Conservation (phyloP, 2,113 vertebrate species). For the Trogon surrucura region DNA sequence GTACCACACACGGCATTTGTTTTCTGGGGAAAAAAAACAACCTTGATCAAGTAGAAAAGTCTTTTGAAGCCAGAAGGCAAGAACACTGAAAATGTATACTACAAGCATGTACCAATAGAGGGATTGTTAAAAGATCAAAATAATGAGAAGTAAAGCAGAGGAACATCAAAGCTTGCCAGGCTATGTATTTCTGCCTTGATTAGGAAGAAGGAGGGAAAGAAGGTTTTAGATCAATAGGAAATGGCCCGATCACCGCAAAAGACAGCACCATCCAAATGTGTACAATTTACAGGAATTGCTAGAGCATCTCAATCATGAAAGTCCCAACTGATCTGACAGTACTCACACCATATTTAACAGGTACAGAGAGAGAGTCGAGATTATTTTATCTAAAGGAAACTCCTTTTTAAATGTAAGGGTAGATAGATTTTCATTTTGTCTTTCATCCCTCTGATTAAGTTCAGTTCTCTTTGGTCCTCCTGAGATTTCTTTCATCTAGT, state of each 20-base stretch:
- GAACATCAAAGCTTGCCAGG: conserved; percentile 63
- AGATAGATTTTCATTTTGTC: conserved; percentile 54
- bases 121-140: conserved; percentile 63
- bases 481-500: conserved; percentile 56
- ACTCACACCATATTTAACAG: conserved; percentile 47
- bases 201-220: not conserved
- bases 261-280: conserved; percentile 24
- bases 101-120: conserved; percentile 11
- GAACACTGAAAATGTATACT: conserved; percentile 5
- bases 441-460: conserved; percentile 60
- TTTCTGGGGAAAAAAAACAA: not conserved
- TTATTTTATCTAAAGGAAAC: conserved; percentile 58
- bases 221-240: conserved; percentile 60
- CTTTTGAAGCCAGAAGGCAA: conserved; percentile 45
- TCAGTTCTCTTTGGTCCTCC: conserved; percentile 47
- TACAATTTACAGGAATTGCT: conserved; percentile 49
- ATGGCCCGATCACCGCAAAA: conserved; percentile 22
- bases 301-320: conserved; percentile 46
- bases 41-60: not conserved
- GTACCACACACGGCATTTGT: conserved; percentile 1
- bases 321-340: conserved; percentile 39
- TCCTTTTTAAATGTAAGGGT: conserved; percentile 55
- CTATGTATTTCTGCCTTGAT: conserved; percentile 58
- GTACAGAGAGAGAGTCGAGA: conserved; percentile 8
- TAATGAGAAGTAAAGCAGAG: conserved; percentile 50